Percentiles rank a stretch among this genome's conserved stretches.
These are phyloP conservation scores for Streptopelia turtur DNA, from an alignment of 2,797 vertebrate species.

Conservation along the genomic window DNA sequence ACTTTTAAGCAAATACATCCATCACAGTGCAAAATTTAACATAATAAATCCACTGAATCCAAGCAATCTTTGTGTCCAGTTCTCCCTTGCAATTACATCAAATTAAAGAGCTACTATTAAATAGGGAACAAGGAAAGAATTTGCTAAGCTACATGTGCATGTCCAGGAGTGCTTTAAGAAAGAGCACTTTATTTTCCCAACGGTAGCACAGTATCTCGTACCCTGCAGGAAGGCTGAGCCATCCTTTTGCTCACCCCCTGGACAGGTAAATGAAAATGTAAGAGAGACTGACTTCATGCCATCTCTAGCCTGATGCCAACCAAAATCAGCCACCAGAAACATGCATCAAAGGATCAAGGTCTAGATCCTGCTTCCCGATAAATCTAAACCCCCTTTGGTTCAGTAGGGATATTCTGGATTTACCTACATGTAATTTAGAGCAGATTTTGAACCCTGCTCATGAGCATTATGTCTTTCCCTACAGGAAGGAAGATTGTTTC, in stretches of 20 bases:
- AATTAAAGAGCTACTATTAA: background rate
- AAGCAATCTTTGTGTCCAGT: background rate
- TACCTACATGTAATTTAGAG: constrained; percentile 58
- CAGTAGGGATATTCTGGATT: constrained; percentile 52
- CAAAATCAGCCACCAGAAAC: constrained; percentile 40
- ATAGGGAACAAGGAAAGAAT: background rate
- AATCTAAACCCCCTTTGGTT: background rate
- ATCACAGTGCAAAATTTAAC: background rate
- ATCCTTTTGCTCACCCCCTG: background rate
- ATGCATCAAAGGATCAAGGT: background rate
- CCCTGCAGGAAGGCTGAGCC: background rate
- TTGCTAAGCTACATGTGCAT: background rate
- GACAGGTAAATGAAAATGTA: background rate
- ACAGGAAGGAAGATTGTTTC: constrained; percentile 75
- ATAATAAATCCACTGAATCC: constrained; percentile 3
- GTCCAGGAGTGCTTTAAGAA: background rate
- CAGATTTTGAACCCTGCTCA: constrained; percentile 58
- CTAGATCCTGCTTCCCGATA: background rate
- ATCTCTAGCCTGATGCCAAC: background rate
- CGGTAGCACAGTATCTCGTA: too few relatives aligned
- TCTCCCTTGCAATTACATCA: background rate
- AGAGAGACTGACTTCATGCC: background rate
- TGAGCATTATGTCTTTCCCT: constrained; percentile 74
- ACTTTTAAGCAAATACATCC: background rate
- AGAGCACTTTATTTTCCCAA: background rate